Percentiles rank a stretch among this genome's conserved stretches.
Conservation (phyloP, 2,113 vertebrate genomes). For the Thermophis baileyi region DNA sequence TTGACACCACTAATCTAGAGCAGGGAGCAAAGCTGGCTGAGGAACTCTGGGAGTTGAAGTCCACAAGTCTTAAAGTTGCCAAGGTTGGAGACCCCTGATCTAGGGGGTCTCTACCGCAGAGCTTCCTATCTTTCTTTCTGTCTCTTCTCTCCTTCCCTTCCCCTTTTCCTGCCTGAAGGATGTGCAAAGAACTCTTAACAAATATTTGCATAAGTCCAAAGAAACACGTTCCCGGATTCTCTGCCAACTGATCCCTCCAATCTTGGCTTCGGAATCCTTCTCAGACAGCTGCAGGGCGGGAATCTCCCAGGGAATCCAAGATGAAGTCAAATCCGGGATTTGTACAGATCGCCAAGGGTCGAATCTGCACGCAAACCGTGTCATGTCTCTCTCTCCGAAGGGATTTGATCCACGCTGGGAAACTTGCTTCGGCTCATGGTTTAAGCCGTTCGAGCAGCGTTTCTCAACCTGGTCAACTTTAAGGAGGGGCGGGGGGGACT, state of each 20-base stretch:
- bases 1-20: no score
- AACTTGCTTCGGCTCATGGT: background rate
- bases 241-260: background rate
- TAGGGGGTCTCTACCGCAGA: background rate
- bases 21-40: no score
- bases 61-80: no score
- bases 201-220: background rate
- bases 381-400: background rate
- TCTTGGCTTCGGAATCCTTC: background rate
- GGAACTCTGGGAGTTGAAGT: no score
- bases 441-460: background rate
- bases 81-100: no score
- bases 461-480: background rate
- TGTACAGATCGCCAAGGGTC: background rate
- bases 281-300: background rate
- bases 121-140: background rate
- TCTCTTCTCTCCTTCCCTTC: background rate
- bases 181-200: background rate
- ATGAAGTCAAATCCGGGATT: background rate
- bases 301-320: background rate
- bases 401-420: background rate
- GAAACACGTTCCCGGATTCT: background rate
- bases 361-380: background rate
- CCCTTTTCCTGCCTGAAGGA: background rate
- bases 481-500: no score